Evolutionary conservation across 1,140 invertebrate species (phyloP).

Genomic region (Aplysia californica): DNA sequence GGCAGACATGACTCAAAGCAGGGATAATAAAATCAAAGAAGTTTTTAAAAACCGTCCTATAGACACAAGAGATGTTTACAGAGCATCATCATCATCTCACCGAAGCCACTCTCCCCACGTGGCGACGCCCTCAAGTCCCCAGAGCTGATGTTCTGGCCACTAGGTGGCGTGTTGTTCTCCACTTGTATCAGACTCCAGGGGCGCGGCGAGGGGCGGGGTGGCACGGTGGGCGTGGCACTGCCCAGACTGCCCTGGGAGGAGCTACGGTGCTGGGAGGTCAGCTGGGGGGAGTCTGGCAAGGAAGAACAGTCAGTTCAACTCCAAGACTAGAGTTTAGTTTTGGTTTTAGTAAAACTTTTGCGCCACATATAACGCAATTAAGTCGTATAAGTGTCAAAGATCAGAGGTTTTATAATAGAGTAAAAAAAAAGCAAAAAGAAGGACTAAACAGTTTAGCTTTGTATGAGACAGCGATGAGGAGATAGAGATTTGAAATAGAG

Average conservation of each 20-base stretch:
- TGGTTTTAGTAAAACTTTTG: too few relatives aligned
- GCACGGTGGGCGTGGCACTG: conserved; percentile 74
- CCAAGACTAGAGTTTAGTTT: neutral
- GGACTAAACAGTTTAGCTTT: neutral
- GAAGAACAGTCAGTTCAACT: neutral
- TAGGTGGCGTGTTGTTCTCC: conserved; percentile 3
- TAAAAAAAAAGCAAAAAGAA: neutral
- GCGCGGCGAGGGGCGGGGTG: conserved; percentile 71
- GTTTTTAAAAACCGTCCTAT: too few relatives aligned
- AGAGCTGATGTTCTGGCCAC: conserved; percentile 13
- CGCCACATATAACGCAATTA: too few relatives aligned
- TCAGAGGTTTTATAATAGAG: too few relatives aligned
- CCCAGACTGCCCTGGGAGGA: conserved; percentile 60
- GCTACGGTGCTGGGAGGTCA: conserved; percentile 42
- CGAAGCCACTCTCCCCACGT: conserved; percentile 30
- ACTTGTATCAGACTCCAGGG: conserved; percentile 37
- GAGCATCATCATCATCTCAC: too few relatives aligned
- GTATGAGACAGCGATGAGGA: too few relatives aligned
- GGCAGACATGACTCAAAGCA: too few relatives aligned
- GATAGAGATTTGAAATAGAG: too few relatives aligned
- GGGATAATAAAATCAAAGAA: too few relatives aligned
- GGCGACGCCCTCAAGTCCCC: conserved; percentile 27
- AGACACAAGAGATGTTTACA: too few relatives aligned
- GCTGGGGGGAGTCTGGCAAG: conserved; percentile 22
- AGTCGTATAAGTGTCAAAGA: too few relatives aligned